These are phyloP conservation scores for Megaptera novaeangliae DNA, from an alignment of 2,113 vertebrate genomes.

Conservation along the genomic window DNA sequence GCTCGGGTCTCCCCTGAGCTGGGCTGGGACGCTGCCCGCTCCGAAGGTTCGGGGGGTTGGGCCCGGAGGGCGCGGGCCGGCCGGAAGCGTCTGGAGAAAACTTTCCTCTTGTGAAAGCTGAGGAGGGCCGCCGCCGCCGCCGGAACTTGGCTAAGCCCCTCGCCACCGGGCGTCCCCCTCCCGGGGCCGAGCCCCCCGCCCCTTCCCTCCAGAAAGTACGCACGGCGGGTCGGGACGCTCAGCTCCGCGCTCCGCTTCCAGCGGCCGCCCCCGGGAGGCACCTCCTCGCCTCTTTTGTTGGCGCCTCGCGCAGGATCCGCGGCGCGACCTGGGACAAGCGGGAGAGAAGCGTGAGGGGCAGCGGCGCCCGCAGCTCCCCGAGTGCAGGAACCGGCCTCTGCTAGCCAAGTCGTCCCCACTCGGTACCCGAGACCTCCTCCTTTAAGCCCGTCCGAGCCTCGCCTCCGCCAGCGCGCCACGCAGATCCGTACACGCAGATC, in stretches of 20 bases:
- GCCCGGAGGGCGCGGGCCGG: neutral
- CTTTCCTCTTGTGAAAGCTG: slow-evolving; percentile 18
- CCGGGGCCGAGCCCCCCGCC: slow-evolving; percentile 28
- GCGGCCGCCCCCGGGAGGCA: slow-evolving; percentile 12
- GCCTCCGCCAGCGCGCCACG: neutral
- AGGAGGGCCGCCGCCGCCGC: neutral
- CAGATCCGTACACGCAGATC: neutral
- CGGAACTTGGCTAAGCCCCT: neutral
- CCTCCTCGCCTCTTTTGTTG: slow-evolving; percentile 34
- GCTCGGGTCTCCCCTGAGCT: slow-evolving; percentile 29
- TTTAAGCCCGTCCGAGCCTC: neutral
- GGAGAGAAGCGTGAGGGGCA: neutral
- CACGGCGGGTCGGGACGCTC: neutral
- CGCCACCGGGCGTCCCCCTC: neutral
- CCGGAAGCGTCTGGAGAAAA: slow-evolving; percentile 26
- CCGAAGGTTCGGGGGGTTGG: neutral
- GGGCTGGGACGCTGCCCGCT: slow-evolving; percentile 54
- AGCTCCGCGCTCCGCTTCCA: neutral
- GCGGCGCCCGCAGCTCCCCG: neutral
- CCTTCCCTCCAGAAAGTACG: slow-evolving; percentile 55
- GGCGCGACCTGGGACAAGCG: slow-evolving; percentile 52
- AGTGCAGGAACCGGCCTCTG: neutral
- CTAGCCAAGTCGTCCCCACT: neutral
- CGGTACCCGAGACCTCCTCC: neutral
- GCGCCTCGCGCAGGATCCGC: neutral